Conservation (phyloP, 2,797 vertebrate genomes). For the Poeciliopsis paucimaculata region DNA sequence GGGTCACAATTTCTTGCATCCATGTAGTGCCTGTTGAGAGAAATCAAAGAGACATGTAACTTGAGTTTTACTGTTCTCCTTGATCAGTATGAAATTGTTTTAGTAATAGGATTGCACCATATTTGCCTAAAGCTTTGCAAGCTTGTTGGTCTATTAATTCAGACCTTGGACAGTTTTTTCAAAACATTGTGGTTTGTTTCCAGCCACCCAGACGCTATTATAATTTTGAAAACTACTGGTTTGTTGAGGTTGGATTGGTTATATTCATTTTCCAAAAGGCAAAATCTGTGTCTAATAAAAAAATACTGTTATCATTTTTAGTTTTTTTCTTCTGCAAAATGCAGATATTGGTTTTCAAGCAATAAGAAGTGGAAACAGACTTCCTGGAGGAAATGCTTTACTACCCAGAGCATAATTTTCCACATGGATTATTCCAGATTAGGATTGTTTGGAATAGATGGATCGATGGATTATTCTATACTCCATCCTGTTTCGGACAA, state of each 20-base stretch:
- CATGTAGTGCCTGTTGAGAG: conserved; percentile 87
- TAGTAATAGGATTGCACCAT: neutral
- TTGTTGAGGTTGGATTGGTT: neutral
- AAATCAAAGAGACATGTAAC: neutral
- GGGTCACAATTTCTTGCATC: conserved; percentile 89
- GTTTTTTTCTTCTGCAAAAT: neutral
- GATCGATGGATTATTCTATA: too few relatives aligned
- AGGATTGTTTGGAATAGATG: neutral
- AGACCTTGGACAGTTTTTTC: neutral
- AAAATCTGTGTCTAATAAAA: neutral
- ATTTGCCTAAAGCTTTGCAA: neutral
- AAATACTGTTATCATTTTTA: neutral
- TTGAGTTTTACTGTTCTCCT: neutral
- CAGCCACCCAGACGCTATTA: neutral
- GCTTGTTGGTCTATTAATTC: neutral
- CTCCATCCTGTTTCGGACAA: too few relatives aligned
- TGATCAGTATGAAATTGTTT: neutral
- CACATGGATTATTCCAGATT: neutral
- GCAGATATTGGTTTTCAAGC: neutral
- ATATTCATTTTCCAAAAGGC: neutral
- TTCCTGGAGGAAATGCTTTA: neutral
- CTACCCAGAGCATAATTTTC: neutral
- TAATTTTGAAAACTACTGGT: neutral
- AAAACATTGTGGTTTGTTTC: neutral
- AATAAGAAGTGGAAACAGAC: neutral